Conservation (phyloP, 2,888 invertebrate genomes). For the Ephialtes manifestator region DNA sequence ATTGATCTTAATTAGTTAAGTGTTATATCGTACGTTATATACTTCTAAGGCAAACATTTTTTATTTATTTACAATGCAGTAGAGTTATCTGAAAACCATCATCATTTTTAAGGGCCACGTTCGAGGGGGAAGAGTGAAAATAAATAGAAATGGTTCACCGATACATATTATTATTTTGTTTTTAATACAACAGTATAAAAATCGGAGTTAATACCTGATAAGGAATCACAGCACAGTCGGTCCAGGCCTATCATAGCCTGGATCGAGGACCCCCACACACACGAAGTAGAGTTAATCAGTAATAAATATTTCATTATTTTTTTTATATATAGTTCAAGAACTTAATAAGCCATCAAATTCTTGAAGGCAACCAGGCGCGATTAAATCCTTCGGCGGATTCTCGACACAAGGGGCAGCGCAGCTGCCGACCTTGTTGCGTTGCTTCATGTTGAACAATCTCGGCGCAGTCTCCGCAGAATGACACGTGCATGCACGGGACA, state of each 20-base stretch:
- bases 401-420: no score
- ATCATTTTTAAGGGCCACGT: not conserved
- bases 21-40: not conserved
- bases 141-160: not conserved
- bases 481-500: constrained; percentile 1
- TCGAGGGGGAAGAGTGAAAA: not conserved
- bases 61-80: not conserved
- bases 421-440: not conserved
- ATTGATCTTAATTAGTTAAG: not conserved
- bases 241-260: not conserved
- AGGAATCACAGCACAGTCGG: not conserved
- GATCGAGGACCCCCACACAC: not conserved
- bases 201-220: not conserved
- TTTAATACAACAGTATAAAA: not conserved
- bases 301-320: not conserved
- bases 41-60: not conserved
- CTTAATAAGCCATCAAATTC: not conserved
- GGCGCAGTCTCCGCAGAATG: constrained; percentile 2
- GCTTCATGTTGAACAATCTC: constrained; percentile 2
- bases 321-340: not conserved
- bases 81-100: not conserved
- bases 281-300: not conserved
- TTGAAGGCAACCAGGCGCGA: no score
- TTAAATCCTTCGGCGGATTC: no score
- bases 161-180: constrained; percentile 1